These are phyloP conservation scores for Perithous albicinctus DNA, from an alignment of 2,888 invertebrate species.

Conservation along the genomic window DNA sequence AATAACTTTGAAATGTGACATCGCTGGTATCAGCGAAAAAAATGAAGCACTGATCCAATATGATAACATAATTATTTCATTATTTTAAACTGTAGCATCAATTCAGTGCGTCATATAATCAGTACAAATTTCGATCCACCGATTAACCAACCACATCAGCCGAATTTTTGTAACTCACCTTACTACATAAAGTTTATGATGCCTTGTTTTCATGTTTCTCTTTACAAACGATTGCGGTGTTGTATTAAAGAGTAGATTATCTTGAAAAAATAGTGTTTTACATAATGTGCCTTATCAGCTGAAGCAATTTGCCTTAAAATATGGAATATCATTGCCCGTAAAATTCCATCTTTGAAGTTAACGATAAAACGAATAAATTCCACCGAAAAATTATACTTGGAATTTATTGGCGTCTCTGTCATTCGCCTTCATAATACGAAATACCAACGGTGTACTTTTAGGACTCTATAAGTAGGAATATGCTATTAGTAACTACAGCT, in stretches of 20 bases:
- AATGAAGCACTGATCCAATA: too few species aligned
- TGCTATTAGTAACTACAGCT: constrained; percentile 77
- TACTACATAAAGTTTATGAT: not conserved
- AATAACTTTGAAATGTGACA: too few species aligned
- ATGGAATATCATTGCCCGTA: not conserved
- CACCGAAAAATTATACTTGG: not conserved
- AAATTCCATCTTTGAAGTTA: not conserved
- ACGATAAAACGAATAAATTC: not conserved
- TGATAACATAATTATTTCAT: too few species aligned
- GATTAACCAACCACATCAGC: not conserved
- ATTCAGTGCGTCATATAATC: not conserved
- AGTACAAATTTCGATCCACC: not conserved
- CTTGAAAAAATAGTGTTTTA: not conserved
- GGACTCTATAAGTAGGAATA: not conserved
- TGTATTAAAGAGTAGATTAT: not conserved
- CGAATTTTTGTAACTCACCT: not conserved
- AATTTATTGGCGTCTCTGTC: not conserved
- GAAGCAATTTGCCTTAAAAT: not conserved
- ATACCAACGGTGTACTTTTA: not conserved
- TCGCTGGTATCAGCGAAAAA: too few species aligned
- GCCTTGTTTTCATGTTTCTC: not conserved
- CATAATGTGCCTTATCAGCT: not conserved
- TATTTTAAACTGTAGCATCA: not conserved
- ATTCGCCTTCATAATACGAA: not conserved
- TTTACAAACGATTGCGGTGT: not conserved